phyloP scores from a whole-genome alignment of 2,113 vertebrate genomes.

The Heterochromis multidens region DNA sequence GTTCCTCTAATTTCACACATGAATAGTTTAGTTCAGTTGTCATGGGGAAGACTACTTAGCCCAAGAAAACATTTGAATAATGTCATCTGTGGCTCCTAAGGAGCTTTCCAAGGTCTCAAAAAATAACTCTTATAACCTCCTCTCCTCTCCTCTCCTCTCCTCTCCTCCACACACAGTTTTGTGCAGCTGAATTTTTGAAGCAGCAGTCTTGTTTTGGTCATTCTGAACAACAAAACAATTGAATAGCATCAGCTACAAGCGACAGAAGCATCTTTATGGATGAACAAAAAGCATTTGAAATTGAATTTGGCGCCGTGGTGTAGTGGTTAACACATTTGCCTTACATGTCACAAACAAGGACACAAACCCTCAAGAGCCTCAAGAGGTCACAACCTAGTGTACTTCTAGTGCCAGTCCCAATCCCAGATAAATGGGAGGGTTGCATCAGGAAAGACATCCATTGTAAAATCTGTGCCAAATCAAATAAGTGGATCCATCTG shows the following conservation, averaged over 20 bases:
- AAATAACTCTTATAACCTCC: too few relatives aligned
- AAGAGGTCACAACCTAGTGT: neutral
- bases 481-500: neutral
- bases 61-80: neutral
- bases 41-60: neutral
- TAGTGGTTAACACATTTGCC: neutral
- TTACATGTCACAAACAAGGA: neutral
- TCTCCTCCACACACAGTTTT: too few relatives aligned
- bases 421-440: neutral
- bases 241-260: neutral
- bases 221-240: neutral
- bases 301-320: neutral
- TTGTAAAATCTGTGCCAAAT: neutral
- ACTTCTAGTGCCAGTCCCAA: fast-evolving
- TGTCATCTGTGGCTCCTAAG: neutral
- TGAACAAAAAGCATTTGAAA: neutral
- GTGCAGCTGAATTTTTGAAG: too few relatives aligned
- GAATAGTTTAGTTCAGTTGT: neutral
- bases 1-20: neutral
- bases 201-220: neutral
- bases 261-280: neutral
- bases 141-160: too few relatives aligned
- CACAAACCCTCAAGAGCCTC: neutral
- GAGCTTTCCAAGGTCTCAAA: too few relatives aligned
- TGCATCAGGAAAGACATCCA: neutral